These are phyloP conservation scores for Aromia moschata DNA, from an alignment of 2,888 invertebrate species.

Conservation along the genomic window DNA sequence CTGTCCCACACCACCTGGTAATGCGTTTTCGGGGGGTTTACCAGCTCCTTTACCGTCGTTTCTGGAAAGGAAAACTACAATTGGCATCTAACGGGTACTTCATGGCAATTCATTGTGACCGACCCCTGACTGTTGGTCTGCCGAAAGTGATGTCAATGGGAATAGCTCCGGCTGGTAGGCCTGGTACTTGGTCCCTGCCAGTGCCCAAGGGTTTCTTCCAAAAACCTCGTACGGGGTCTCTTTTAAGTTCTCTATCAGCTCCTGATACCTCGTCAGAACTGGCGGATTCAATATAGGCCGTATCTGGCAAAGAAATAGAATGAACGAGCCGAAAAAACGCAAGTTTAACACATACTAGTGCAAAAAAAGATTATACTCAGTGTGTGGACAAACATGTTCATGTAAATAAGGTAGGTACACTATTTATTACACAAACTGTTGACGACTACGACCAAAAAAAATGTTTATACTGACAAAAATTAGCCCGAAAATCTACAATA, in stretches of 20 bases:
- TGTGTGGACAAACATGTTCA: too few relatives aligned
- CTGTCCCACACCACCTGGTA: slow-evolving; percentile 58
- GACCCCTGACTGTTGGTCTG: slow-evolving; percentile 44
- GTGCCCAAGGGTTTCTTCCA: slow-evolving; percentile 63
- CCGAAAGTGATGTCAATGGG: slow-evolving; percentile 61
- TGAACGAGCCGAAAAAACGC: too few relatives aligned
- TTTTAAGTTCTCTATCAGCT: slow-evolving; percentile 62
- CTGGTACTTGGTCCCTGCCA: slow-evolving; percentile 60
- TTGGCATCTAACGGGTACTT: too few relatives aligned
- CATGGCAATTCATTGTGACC: too few relatives aligned
- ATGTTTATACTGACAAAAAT: too few relatives aligned
- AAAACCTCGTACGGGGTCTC: slow-evolving; percentile 63
- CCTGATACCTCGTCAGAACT: slow-evolving; percentile 61
- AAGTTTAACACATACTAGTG: too few relatives aligned
- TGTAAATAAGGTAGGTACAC: too few relatives aligned
- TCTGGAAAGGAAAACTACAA: too few relatives aligned
- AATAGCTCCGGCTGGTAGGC: slow-evolving; percentile 62
- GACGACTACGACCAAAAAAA: too few relatives aligned
- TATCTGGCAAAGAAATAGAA: slow-evolving; percentile 39
- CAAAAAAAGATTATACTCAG: too few relatives aligned
- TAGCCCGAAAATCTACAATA: too few relatives aligned
- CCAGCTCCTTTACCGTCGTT: slow-evolving; percentile 53
- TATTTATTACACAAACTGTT: too few relatives aligned
- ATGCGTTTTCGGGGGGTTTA: slow-evolving; percentile 60
- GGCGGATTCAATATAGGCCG: slow-evolving; percentile 54